A percentile compares a stretch with the other conserved stretches of the same genome.
Conservation (phyloP, 2,113 vertebrate genomes). For the Perccottus glenii region DNA sequence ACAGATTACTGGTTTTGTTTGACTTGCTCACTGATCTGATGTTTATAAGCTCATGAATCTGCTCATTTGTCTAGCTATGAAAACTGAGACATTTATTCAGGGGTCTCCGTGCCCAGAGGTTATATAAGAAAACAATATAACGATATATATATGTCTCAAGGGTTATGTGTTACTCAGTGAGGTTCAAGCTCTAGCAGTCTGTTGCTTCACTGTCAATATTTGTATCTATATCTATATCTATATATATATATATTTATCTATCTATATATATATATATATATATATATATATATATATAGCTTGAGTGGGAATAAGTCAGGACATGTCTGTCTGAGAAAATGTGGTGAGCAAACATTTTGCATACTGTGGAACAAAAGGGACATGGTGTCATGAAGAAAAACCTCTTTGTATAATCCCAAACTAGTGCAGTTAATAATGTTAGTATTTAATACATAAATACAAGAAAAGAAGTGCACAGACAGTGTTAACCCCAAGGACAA, state of each 20-base stretch:
- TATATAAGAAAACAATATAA: no score
- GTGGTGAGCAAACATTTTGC: neutral
- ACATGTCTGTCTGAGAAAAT: constrained; percentile 5
- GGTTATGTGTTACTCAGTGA: neutral
- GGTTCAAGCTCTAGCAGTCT: constrained; percentile 5
- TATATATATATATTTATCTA: no score
- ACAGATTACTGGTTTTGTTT: constrained; percentile 14
- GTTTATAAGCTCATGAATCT: neutral
- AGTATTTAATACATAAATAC: neutral
- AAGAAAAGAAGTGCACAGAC: neutral
- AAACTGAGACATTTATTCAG: constrained; percentile 17
- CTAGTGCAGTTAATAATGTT: neutral
- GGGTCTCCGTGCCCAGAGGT: neutral
- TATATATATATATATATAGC: neutral
- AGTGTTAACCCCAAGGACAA: no score
- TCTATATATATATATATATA: no score
- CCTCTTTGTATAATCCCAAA: neutral
- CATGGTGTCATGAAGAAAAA: constrained; percentile 1
- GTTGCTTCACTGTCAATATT: constrained; percentile 8
- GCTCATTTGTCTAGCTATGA: constrained; percentile 17
- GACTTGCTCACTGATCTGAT: neutral
- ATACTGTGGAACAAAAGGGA: neutral
- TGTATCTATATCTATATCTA: constrained; percentile 11
- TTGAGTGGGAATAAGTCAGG: constrained; percentile 3
- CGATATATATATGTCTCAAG: constrained; percentile 13